phyloP scores from a whole-genome alignment of 2,797 vertebrate genomes.

The Gorsachius magnificus region DNA sequence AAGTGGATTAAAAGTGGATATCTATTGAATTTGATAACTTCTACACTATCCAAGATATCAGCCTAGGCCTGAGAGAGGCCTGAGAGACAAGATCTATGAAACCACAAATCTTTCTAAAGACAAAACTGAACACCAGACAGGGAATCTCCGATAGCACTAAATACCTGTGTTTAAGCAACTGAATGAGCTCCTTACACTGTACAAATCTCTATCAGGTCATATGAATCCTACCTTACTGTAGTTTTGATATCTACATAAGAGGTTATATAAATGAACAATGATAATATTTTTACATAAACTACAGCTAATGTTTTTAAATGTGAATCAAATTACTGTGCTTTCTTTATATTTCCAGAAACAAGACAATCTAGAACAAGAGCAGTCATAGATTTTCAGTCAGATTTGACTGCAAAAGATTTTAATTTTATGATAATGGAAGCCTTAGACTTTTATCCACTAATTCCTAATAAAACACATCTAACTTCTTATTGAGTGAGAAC shows the following conservation, averaged over 20 bases:
- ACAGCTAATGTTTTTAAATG: neutral
- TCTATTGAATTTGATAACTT: neutral
- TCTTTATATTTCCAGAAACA: neutral
- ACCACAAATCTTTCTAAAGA: neutral
- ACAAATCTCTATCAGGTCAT: neutral
- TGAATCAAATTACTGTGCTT: neutral
- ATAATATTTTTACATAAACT: neutral
- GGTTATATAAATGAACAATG: neutral
- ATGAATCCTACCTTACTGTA: neutral
- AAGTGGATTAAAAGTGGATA: neutral
- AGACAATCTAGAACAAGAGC: neutral
- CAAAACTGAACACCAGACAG: neutral
- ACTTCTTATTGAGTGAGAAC: neutral
- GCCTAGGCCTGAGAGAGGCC: neutral
- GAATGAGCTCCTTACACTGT: neutral
- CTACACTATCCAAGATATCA: neutral
- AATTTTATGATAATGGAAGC: neutral
- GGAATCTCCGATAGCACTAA: neutral
- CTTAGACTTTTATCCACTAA: neutral
- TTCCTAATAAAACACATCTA: neutral
- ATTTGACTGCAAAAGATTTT: neutral
- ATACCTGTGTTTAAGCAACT: neutral
- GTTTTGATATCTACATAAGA: neutral
- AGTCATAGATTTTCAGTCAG: neutral
- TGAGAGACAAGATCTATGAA: neutral